Evolutionary conservation across 2,888 invertebrate species (phyloP), one percentile per base, ranked within the genome.

Genomic region (Drosophila eohydei): DNA sequence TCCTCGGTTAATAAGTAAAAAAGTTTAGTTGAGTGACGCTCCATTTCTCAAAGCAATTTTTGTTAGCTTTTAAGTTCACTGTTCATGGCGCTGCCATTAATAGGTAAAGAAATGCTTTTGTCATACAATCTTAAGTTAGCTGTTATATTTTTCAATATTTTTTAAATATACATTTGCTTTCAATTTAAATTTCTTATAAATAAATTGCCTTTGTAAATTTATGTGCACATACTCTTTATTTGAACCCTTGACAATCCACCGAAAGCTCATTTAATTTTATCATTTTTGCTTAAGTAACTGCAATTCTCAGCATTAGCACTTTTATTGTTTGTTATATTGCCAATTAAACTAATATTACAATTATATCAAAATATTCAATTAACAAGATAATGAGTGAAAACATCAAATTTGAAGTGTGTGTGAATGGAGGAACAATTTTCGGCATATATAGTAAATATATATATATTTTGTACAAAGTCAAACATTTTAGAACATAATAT

Each of bases 401-500:
- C 69, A 86, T 81, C 58, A 71, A 78, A 78, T 54, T 61, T 67
- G 48, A 67, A 73, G 80, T 64, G 71, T 70, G 70, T 70, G 66
- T 66, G 88, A 79, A 77, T 80, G 82, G 78, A 81, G 89, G 88
- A 86, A 86, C 90, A 86, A 89, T 86, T 86, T 86, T 86, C 81
- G 90, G 90, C 90, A 88, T 82, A 81, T 79, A 88, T 69, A 76
- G 58, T 68, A 77, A 82, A 75, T 57, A 83, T 71, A 72, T 60
- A 74, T 87, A 89, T 86, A 88, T 86, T 87, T 87, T 87, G 90
- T 87, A 87, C 88, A 87, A 88, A 88, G 80, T 86, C 71, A 76
- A 78, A 80, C 75, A 89, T 88, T 85, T 88, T 87, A 89, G 80
- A 81, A 65, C 78, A 78, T 85, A 80, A 88, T 79, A 79, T 87